Evolutionary conservation across 2,113 vertebrate species (phyloP), one percentile per base, ranked within the genome.

Genomic region (Pipra filicauda): DNA sequence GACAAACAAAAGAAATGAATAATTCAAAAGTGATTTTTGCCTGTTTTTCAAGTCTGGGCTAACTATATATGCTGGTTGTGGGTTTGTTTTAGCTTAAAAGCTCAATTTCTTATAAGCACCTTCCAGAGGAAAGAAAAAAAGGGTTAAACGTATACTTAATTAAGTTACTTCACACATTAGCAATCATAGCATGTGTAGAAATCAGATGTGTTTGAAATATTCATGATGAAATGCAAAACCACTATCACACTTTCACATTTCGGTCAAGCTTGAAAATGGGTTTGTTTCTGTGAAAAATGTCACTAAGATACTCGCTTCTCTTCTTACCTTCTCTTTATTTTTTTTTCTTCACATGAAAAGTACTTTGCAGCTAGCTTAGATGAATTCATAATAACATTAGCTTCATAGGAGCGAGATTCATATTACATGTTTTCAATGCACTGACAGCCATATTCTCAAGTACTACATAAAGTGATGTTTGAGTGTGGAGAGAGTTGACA

Each of bases 201-300:
- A 91, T 95, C 64, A 87, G 81, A 80, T 78, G 74, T 49, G 39
- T 93, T 92, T 96, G 77, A 94, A 97, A 96, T 86, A 88, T 88
- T 72, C 89, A 70, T 74, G 76, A 75, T 72, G 57, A 92, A 97
- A 95, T 70, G 46, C 41, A 88, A 78, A 96, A 69, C 44, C 43
- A 89, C 85, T 81, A 90, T 84, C 79, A 82, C 81, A 75, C 35
- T 88, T 94, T 39, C 82, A 80, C 72, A 49, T 91, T 91, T 84
- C 0, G 46, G 92, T 84, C 91, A 96, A 91, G 79, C 69, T 90
- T 89, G 92, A 90, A 96, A 92, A 96, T 81, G 65, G 17, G 52
- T 64, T 93, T 90, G 49, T 82, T 93, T 96, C 72, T 87, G 86
- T 69, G 72, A 95, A 96, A 95, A 95, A 93, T 69, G 31, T 85